phyloP scores from a whole-genome alignment of 2,113 vertebrate species.

The Hippocampus comes region DNA sequence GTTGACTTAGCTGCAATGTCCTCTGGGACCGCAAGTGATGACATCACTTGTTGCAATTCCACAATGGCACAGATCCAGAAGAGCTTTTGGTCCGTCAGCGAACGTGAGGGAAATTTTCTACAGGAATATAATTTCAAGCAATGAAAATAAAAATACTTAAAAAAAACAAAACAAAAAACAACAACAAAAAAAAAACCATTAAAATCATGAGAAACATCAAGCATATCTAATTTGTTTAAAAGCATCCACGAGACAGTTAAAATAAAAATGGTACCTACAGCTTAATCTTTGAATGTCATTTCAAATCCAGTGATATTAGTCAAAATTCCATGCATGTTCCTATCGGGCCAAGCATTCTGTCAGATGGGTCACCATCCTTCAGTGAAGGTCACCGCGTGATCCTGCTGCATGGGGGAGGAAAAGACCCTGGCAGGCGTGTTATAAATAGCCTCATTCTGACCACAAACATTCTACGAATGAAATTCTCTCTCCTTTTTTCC shows the following conservation, averaged over 20 bases:
- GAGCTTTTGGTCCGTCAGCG: slow-evolving; percentile 10
- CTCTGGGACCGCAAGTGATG: background rate
- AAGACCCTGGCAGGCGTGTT: slow-evolving; percentile 22
- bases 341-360: slow-evolving; percentile 14
- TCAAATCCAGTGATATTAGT: slow-evolving; percentile 14
- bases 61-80: slow-evolving; percentile 23
- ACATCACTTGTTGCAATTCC: slow-evolving; percentile 32
- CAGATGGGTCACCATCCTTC: slow-evolving; percentile 33
- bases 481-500: background rate
- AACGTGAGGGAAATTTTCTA: background rate
- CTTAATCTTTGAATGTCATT: background rate
- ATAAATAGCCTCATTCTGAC: slow-evolving; percentile 51
- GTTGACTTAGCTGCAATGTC: background rate
- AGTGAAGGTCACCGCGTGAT: slow-evolving; percentile 54
- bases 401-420: slow-evolving; percentile 20
- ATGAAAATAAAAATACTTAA: background rate
- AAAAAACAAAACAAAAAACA: background rate
- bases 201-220: background rate
- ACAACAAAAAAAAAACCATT: background rate
- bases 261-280: background rate
- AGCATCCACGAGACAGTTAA: background rate
- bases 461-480: slow-evolving; percentile 3
- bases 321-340: slow-evolving; percentile 12
- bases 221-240: background rate
- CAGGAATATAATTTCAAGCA: background rate